A percentile compares a stretch with the other conserved stretches of the same genome.
These are phyloP conservation scores for Lysandra coridon DNA, from an alignment of 2,888 invertebrate genomes.

Conservation along the genomic window DNA sequence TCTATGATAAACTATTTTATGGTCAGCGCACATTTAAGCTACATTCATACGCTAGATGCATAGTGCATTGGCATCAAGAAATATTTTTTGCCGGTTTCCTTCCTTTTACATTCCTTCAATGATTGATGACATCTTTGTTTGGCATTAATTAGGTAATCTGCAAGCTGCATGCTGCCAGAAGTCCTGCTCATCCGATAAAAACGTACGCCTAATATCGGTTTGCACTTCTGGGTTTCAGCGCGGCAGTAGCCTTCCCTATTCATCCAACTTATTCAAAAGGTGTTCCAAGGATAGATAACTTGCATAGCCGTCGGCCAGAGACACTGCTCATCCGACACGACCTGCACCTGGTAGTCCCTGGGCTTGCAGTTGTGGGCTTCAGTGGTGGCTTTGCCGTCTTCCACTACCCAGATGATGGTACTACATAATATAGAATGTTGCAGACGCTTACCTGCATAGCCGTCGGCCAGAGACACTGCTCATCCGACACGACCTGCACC, in stretches of 20 bases:
- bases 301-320: not conserved
- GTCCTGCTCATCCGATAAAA: no score
- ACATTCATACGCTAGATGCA: not conserved
- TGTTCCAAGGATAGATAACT: not conserved
- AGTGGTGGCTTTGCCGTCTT: constrained; percentile 74
- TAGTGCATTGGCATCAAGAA: no score
- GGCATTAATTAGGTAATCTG: no score
- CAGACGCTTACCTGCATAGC: constrained; percentile 79
- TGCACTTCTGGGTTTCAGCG: not conserved
- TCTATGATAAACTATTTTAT: no score
- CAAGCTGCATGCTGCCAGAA: no score
- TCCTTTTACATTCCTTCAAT: no score
- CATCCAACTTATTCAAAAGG: no score
- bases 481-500: constrained; percentile 64
- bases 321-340: constrained; percentile 79
- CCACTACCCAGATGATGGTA: not conserved
- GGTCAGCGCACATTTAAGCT: not conserved
- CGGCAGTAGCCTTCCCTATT: no score
- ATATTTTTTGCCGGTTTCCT: no score
- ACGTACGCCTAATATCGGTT: no score
- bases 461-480: constrained; percentile 82
- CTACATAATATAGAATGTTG: not conserved
- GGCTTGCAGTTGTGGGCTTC: not conserved
- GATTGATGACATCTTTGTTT: no score
- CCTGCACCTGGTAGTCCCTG: constrained; percentile 43